These are phyloP conservation scores for Sylvilagus bachmani DNA, from an alignment of 2,113 vertebrate genomes.

Conservation along the genomic window DNA sequence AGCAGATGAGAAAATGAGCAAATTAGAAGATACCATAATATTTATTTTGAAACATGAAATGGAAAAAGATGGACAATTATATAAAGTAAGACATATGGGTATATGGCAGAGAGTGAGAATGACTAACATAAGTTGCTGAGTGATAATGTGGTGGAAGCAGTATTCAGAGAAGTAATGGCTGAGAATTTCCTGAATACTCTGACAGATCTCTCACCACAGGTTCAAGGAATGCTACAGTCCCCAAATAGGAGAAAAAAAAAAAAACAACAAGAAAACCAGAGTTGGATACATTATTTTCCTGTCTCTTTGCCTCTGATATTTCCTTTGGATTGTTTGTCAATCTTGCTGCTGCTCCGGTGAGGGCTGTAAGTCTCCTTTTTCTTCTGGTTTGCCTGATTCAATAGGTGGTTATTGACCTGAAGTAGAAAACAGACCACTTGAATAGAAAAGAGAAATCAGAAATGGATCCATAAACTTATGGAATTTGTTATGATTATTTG, in stretches of 20 bases:
- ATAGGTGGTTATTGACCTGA: not conserved
- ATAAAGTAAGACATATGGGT: not conserved
- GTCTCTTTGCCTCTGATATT: not conserved
- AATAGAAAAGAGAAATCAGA: not conserved
- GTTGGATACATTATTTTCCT: not conserved
- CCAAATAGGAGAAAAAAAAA: not conserved
- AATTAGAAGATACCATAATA: not conserved
- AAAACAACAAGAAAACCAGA: not conserved
- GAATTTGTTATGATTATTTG: constrained; percentile 2
- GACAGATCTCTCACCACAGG: not conserved
- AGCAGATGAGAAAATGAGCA: not conserved
- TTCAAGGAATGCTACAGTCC: not conserved
- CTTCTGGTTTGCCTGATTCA: not conserved
- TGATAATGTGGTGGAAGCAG: not conserved
- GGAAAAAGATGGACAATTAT: not conserved
- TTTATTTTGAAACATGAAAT: not conserved
- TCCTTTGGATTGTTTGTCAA: not conserved
- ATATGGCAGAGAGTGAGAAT: not conserved
- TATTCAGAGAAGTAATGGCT: not conserved
- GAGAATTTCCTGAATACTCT: not conserved
- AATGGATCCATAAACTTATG: not conserved
- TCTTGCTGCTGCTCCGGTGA: not conserved
- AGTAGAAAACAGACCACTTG: not conserved
- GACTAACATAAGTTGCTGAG: not conserved
- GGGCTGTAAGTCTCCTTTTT: not conserved